These are phyloP conservation scores for Enteromius anoplus DNA, from an alignment of 2,797 vertebrate genomes.

Conservation along the genomic window DNA sequence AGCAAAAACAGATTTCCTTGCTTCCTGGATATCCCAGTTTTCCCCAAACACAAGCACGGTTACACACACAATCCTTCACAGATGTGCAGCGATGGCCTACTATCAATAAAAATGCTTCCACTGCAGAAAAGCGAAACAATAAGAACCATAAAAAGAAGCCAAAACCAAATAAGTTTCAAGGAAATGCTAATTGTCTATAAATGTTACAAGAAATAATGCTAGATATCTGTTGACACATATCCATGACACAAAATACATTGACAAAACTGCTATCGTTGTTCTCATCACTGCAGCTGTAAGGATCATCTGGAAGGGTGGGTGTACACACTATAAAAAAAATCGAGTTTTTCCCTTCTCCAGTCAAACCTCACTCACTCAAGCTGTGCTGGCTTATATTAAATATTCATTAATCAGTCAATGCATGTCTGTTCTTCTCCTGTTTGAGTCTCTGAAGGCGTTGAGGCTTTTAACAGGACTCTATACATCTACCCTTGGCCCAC, in stretches of 20 bases:
- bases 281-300: constrained; percentile 67
- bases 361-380: constrained; percentile 32
- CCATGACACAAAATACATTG: neutral
- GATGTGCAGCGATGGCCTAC: constrained; percentile 32
- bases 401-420: constrained; percentile 59
- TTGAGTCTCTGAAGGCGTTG: constrained; percentile 51
- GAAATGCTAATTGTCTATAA: neutral
- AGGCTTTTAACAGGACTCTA: constrained; percentile 56
- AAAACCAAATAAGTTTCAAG: neutral
- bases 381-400: constrained; percentile 50
- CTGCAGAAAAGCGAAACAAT: constrained; percentile 8
- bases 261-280: neutral
- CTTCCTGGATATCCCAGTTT: constrained; percentile 31
- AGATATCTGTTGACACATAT: neutral
- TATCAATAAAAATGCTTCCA: constrained; percentile 7
- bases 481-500: constrained; percentile 58
- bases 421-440: constrained; percentile 36
- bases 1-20: constrained; percentile 43
- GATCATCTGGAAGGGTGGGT: constrained; percentile 69
- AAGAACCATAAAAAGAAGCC: neutral
- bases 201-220: neutral
- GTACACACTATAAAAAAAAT: constrained; percentile 16
- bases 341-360: neutral
- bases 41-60: constrained; percentile 47
- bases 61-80: constrained; percentile 36